phyloP scores from a whole-genome alignment of 2,888 invertebrate species.

The Xestia xanthographa region DNA sequence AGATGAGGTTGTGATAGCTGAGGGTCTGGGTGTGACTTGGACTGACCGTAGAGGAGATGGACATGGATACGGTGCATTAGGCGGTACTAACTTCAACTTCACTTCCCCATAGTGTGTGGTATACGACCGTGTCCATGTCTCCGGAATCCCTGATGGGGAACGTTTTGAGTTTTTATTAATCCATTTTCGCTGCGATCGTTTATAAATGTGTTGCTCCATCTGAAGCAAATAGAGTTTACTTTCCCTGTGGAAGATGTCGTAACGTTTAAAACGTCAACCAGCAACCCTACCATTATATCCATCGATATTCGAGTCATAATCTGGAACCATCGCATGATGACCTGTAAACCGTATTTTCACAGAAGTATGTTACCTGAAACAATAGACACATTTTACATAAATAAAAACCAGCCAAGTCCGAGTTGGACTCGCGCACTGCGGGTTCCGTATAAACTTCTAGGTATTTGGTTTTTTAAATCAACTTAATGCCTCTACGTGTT shows the following conservation, averaged over 20 bases:
- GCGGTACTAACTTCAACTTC: not conserved
- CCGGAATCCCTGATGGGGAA: too few species aligned
- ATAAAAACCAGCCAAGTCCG: too few species aligned
- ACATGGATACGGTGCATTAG: constrained; percentile 7
- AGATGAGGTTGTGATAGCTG: not conserved
- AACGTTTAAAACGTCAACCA: not conserved
- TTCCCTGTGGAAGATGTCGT: not conserved
- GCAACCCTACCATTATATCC: not conserved
- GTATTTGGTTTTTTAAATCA: too few species aligned
- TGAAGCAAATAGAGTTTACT: not conserved
- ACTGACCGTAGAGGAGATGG: not conserved
- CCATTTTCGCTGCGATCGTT: not conserved
- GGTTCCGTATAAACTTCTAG: too few species aligned
- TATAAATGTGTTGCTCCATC: not conserved
- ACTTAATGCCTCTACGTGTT: too few species aligned
- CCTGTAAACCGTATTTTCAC: not conserved
- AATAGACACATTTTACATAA: not conserved
- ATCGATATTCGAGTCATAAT: not conserved
- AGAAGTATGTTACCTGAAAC: not conserved
- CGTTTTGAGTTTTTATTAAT: not conserved
- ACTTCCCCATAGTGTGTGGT: not conserved
- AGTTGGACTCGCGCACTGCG: too few species aligned
- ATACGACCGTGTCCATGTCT: not conserved
- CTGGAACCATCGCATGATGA: not conserved
- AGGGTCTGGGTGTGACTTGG: not conserved